Percentiles rank a stretch among this genome's conserved stretches.
These are phyloP conservation scores for Aurelia sp. DNA, from an alignment of 30 jellyfish, hydroid and myxozoan genomes.

Conservation along the genomic window DNA sequence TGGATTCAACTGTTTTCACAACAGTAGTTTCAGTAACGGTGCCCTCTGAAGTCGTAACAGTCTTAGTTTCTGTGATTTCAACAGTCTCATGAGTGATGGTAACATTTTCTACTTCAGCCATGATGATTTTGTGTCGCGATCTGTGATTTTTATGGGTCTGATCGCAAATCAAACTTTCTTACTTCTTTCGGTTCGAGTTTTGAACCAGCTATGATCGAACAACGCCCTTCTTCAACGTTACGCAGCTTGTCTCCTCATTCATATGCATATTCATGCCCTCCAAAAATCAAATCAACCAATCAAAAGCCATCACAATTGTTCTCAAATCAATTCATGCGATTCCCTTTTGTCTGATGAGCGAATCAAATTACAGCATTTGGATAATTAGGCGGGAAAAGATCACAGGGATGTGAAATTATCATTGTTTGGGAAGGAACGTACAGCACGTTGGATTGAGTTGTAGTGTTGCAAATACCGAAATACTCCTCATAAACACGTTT, in stretches of 20 bases:
- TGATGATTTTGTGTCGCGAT: constrained; percentile 16
- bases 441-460: neutral
- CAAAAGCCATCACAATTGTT: constrained; percentile 24
- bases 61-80: constrained; percentile 56
- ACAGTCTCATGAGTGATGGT: constrained; percentile 41
- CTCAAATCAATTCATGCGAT: constrained; percentile 3
- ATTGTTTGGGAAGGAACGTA: constrained; percentile 2
- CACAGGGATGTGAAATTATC: neutral
- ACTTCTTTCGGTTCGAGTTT: neutral
- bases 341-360: constrained; percentile 31
- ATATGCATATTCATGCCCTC: constrained; percentile 69
- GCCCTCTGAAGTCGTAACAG: constrained; percentile 53
- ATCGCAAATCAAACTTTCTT: constrained; percentile 12
- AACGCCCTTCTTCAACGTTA: constrained; percentile 90
- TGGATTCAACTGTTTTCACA: constrained; percentile 30
- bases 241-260: constrained; percentile 71
- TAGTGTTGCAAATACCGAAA: too few relatives aligned
- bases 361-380: neutral
- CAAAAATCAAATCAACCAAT: constrained; percentile 44
- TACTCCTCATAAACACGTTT: too few relatives aligned
- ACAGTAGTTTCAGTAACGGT: constrained; percentile 58
- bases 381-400: constrained; percentile 71
- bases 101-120: constrained; percentile 77
- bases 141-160: constrained; percentile 41
- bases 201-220: constrained; percentile 51